These are phyloP conservation scores for Macrotrachela quadricornifera DNA, from an alignment of 1,140 invertebrate genomes.

Conservation along the genomic window DNA sequence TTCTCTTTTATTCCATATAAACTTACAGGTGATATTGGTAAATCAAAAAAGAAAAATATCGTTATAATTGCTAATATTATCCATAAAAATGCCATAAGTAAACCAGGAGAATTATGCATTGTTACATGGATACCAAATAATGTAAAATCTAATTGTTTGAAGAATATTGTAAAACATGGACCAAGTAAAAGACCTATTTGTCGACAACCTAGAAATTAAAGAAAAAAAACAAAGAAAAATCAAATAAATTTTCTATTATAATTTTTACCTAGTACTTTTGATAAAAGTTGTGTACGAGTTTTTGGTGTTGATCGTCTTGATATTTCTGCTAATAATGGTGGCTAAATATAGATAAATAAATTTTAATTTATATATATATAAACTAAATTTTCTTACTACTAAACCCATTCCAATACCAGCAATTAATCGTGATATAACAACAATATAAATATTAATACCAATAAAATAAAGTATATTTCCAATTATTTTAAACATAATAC, in stretches of 20 bases:
- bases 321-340: conserved; percentile 12
- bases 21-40: too few species aligned
- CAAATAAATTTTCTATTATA: too few species aligned
- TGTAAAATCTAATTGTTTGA: too few species aligned
- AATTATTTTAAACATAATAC: conserved; percentile 13
- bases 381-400: too few species aligned
- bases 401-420: conserved; percentile 9
- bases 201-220: conserved; percentile 7
- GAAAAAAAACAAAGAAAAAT: too few species aligned
- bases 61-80: too few species aligned
- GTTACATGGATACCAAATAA: background rate
- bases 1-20: too few species aligned
- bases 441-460: conserved; percentile 11
- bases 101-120: background rate
- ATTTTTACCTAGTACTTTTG: conserved; percentile 1
- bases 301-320: conserved; percentile 11
- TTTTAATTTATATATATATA: too few species aligned
- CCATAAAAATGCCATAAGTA: conserved; percentile 6
- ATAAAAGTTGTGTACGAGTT: conserved; percentile 12
- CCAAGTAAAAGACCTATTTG: conserved; percentile 13
- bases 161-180: too few species aligned
- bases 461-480: conserved; percentile 14
- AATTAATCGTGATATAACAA: conserved; percentile 12
- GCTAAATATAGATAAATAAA: too few species aligned
- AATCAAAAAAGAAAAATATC: too few species aligned